Evolutionary conservation across 2,797 vertebrate species (phyloP), one percentile per base, ranked within the genome.

Genomic region (Tinamus major): DNA sequence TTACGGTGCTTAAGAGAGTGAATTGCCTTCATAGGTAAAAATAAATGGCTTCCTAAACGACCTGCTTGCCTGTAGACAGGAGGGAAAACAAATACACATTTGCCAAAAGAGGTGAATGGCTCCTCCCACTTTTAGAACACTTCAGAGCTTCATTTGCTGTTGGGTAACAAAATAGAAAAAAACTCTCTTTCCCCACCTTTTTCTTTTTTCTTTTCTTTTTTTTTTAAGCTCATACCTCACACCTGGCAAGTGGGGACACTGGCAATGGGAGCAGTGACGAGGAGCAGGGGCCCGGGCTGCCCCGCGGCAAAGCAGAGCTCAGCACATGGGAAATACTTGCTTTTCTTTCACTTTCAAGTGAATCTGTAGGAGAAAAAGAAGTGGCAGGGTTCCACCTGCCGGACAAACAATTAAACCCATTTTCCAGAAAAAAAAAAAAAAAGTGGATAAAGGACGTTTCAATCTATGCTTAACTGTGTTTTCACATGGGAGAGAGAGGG

Each of bases 361-460:
- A 2, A 0, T 4, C n/a, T 8, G 1, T 1, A 4, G 39, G 55
- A 83, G 74, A 26, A 94, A 92, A 93, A 95, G 85, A 89, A 82
- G 97, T 90, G 31, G 70, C 48, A 79, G 91, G 20, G 79, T 29
- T 95, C 95, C 97, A 97, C 91, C 98, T 98, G 88, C 97, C 79
- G 98, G 97, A 72, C 8, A 94, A 55, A 44, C 2, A 6, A 37
- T 26, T 6, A 29, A 94, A 8, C 2, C 39, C 17, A 1, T 6
- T n/a, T 33, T 33, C 84, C 9, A 20, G 8, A 5, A 23, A 23
- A 48, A 46, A 44, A 44, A 48, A 21, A 23, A 48, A 46, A 26
- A 29, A 65, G 74, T 6, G 33, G 23, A 9, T 3, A 44, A 27
- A 23, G 6, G 33, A 51, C 13, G 33, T 27, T 80, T 71, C 33